Percentiles rank a stretch among this genome's conserved stretches.
These are phyloP conservation scores for Menura novaehollandiae DNA, from an alignment of 2,113 vertebrate genomes.

Conservation along the genomic window DNA sequence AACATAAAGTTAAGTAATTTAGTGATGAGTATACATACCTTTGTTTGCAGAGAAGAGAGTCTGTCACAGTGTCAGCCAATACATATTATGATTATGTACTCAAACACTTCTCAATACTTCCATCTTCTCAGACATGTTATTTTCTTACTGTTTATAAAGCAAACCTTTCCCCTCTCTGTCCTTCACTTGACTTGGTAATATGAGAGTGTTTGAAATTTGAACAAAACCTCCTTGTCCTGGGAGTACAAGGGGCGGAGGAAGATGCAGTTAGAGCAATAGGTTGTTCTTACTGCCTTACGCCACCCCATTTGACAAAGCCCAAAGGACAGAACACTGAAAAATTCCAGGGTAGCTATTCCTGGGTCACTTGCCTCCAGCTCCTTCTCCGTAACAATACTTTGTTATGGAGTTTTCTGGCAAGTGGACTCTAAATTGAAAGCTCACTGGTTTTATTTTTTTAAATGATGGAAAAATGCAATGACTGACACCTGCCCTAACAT, in stretches of 20 bases:
- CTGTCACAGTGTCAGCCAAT: not conserved
- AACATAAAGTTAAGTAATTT: not conserved
- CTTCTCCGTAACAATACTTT: not conserved
- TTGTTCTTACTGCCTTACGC: not conserved
- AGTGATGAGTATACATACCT: slow-evolving; percentile 1
- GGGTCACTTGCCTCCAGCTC: not conserved
- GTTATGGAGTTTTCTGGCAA: not conserved
- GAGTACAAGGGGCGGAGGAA: not conserved
- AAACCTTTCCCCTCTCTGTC: slow-evolving; percentile 15
- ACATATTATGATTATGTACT: not conserved
- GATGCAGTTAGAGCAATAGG: not conserved
- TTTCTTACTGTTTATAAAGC: not conserved
- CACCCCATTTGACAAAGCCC: not conserved
- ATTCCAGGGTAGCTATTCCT: not conserved
- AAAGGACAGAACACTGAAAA: not conserved
- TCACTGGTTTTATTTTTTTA: not conserved
- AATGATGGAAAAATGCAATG: not conserved
- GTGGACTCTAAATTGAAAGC: not conserved
- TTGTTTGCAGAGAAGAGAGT: not conserved
- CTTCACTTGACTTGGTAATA: slow-evolving; percentile 31
- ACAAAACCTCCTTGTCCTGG: slow-evolving; percentile 48
- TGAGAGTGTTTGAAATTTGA: not conserved
- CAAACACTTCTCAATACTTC: not conserved
- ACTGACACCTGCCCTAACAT: not conserved
- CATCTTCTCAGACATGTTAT: not conserved